A percentile compares a stretch with the other conserved stretches of the same genome.
Evolutionary conservation across 1,140 invertebrate genomes (phyloP).

Genomic region (Aphaenogaster floridana): DNA sequence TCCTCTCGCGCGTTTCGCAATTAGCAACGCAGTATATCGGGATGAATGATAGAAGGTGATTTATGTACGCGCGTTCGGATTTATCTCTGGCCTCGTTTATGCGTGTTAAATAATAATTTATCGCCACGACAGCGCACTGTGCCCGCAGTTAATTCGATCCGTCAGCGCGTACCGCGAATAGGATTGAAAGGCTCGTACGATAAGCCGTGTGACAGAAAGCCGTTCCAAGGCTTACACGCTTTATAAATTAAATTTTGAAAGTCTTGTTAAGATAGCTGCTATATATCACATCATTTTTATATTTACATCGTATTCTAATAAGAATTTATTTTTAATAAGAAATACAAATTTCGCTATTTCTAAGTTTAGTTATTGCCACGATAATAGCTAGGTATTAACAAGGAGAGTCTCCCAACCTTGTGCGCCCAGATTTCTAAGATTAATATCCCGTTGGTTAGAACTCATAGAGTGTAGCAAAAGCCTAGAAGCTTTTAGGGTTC

Average conservation of each 20-base stretch:
- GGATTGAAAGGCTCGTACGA: constrained; percentile 6
- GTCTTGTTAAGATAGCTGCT: not conserved
- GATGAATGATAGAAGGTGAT: constrained; percentile 40
- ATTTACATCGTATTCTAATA: not conserved
- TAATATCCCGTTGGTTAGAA: no score
- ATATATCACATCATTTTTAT: not conserved
- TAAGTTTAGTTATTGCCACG: not conserved
- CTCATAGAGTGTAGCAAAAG: no score
- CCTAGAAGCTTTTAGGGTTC: no score
- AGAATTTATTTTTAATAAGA: not conserved
- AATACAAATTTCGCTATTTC: not conserved
- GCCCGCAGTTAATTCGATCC: constrained; percentile 43
- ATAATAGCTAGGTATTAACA: not conserved
- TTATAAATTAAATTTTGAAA: constrained; percentile 6
- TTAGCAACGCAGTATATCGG: constrained; percentile 36
- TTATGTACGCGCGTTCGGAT: constrained; percentile 21
- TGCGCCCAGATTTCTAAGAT: no score
- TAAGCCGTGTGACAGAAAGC: not conserved
- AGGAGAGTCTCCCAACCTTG: no score
- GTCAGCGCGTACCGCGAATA: constrained; percentile 7
- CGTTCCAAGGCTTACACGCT: not conserved
- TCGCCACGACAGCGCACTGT: constrained; percentile 22
- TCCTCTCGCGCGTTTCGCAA: constrained; percentile 16
- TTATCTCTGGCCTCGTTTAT: constrained; percentile 25
- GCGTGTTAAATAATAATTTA: constrained; percentile 59